Conservation (phyloP, 2,888 invertebrate genomes). For the Agrypnus murinus region DNA sequence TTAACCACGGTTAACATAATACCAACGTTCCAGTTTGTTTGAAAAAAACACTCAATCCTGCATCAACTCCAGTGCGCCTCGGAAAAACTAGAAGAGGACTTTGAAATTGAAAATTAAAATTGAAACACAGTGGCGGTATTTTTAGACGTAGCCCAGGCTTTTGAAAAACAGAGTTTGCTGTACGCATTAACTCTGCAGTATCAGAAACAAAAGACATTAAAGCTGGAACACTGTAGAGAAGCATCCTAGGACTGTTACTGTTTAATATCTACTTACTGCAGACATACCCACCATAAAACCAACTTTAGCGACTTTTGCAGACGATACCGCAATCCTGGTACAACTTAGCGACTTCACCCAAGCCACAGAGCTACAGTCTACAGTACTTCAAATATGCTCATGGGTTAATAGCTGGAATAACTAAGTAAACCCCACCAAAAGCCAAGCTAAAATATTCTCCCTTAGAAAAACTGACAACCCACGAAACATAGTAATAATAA, state of each 20-base stretch:
- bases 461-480: neutral
- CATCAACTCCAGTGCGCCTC: conserved; percentile 27
- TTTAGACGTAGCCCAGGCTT: conserved; percentile 28
- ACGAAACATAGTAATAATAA: too few relatives aligned
- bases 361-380: conserved; percentile 22
- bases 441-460: conserved; percentile 11
- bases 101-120: conserved; percentile 15
- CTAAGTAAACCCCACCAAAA: neutral
- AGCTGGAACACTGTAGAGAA: conserved; percentile 60
- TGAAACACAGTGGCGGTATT: neutral
- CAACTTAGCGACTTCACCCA: too few relatives aligned
- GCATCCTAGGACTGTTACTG: conserved; percentile 51
- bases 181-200: too few relatives aligned
- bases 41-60: conserved; percentile 12
- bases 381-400: neutral
- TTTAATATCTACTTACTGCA: conserved; percentile 54
- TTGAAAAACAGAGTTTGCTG: conserved; percentile 34
- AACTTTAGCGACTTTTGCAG: too few relatives aligned
- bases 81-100: conserved; percentile 8
- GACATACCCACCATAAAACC: conserved; percentile 53
- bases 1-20: conserved; percentile 2
- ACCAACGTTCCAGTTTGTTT: conserved; percentile 21
- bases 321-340: conserved; percentile 49
- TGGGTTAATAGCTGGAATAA: conserved; percentile 23
- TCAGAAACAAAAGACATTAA: conserved; percentile 48